Evolutionary conservation across 2,888 invertebrate species (phyloP), one percentile per base, ranked within the genome.

Genomic region (Xanthia icteritia): DNA sequence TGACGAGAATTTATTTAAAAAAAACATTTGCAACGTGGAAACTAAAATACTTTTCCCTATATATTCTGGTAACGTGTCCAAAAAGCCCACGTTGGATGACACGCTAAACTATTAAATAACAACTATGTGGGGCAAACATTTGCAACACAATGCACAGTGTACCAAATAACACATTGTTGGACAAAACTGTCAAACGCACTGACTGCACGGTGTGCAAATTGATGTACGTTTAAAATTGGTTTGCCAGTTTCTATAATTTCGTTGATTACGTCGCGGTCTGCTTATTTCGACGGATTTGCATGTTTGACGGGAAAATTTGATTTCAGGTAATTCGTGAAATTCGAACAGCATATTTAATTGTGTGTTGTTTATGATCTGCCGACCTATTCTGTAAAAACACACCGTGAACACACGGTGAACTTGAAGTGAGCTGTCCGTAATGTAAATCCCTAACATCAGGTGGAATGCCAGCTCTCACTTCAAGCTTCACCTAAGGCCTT

Each of bases 181-280:
- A 31, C 67, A 5, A 79, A 82, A 72, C 79, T 82, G 82, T 82
- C 82, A 83, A 20, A 71, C 27, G 79, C 82, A 82, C 5, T 17
- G 51, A 66, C 36, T 61, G 65, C 58, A 67, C 81, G 23, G 64
- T 65, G 65, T 45, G 20, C 64, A 61, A 72, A 78, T 65, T 72
- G 61, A 74, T 61, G 67, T 42, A 68, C 64, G 68, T 48, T 65
- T 67, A 68, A 79, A 83, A 72, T 83, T 75, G 31, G 61, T 13
- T 58, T 36, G 15, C 3, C 23, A 58, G 61, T 64, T 71, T 60
- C 78, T 83, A 69, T 83, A 82, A 79, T 79, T 65, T 72, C 27
- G 71, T 79, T 79, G 56, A 71, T 68, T 69, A 72, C 20, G 60
- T 13, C 20, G 36, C 39, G 64, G 60, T 31, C 61, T 17, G 42